Base-by-base conservation (phyloP, 1,140 invertebrate genomes). In the Gyrodactylus salaris region DNA sequence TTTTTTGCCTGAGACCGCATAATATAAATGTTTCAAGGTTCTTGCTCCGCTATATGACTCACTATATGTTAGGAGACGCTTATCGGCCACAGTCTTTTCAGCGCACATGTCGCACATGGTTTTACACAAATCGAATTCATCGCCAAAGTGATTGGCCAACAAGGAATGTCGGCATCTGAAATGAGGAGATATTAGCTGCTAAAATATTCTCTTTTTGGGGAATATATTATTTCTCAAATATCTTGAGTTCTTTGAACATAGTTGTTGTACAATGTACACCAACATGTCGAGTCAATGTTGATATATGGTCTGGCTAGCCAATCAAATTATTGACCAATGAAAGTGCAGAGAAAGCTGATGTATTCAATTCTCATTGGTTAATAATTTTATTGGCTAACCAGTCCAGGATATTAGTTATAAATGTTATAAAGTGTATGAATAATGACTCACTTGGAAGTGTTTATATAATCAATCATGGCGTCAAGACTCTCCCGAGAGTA, bases 91-190 rank as follows among this genome's bases (percentile, higher is more conserved):
- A 1, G 20, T 25, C 26, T 25, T 71, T 1, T 71, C 25, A 24
- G 70, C 25, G 24, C 70, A 71, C 21, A 71, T 20, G 25, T 71
- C 70, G 26, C 70, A 71, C 21, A 71, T 21, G 20, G 70, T 71
- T 25, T 71, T 71, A 71, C 70, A 71, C 7, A 26, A 16, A 25
- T 20, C 25, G 24, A 71, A 71, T 24, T 71, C 24, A 24, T 71
- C 70, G 1, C 25, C 25, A 25, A 71, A 71, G 25, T 71, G 70
- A 24, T 71, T 25, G 23, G 70, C 70, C 20, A 71, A 24, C 26
- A 21, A 2, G 20, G 25, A 71, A 25, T 71, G 70, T 25, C 70
- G 70, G 26, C 70, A 71, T 71, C 70, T 71, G 34, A 71, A 25
- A 25, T 1, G 23, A n/a, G 20, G 68, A 69, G 19, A n/a, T 69